Evolutionary conservation across 2,888 invertebrate species (phyloP), one percentile per base, ranked within the genome.

Genomic region (Tridacna crocea): DNA sequence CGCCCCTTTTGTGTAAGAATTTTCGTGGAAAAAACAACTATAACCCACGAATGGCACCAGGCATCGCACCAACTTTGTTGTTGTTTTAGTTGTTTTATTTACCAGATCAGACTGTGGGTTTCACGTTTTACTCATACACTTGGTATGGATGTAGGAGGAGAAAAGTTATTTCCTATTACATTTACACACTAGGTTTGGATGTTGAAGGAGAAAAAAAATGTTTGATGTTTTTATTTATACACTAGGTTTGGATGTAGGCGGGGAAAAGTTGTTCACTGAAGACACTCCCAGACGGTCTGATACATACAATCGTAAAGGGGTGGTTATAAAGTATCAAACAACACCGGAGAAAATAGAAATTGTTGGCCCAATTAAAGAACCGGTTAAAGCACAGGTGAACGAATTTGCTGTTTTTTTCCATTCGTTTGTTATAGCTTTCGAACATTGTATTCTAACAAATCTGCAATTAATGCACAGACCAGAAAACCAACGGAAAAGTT

Each of bases 341-440:
- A 82, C 66, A 27, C 88, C 88, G 12, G 92, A 92, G 77, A 82
- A 79, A 48, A 79, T 92, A 12, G 78, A 88, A 58, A 89, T 92
- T 58, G 61, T 72, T 13, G 91, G 91, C 0, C 91, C 91, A 12
- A 79, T 90, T 6, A 61, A 79, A 12, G 66, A 70, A 8, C 73
- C 81, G 10, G 75, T 90, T 11, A 84, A 91, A 58, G 88, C 86
- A n/a, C 90, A 91, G 90, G 92, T 92, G 81, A 51, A 70, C 68
- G 68, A 15, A 75, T 13, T 12, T 26, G 27, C 55, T 66, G 19
- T 48, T 51, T 17, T 48, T 51, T 17, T 17, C 8, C 19, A 15
- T 26, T 66, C 48, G 17, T 19, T 4, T 36, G 36, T 36, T 36
- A 36, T 36, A 36, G 36, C 36, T 36, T 4, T 36, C 2, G 2